phyloP scores from a whole-genome alignment of 2,797 vertebrate species.

The Mionectes olivaceus region DNA sequence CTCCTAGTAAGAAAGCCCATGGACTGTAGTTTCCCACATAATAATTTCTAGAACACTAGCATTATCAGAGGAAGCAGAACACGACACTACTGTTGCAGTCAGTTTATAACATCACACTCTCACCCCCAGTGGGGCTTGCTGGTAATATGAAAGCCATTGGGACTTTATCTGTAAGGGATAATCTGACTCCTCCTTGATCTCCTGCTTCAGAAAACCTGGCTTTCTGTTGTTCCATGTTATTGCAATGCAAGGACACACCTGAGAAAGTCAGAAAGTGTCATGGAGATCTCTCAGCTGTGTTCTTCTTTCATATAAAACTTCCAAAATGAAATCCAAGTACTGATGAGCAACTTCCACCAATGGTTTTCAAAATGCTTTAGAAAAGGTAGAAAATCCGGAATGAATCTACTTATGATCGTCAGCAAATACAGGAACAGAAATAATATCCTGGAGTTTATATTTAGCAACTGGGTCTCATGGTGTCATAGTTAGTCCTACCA shows the following conservation, averaged over 20 bases:
- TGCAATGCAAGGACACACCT: background rate
- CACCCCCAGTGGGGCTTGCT: background rate
- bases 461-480: background rate
- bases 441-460: background rate
- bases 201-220: background rate
- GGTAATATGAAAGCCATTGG: background rate
- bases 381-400: background rate
- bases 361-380: background rate
- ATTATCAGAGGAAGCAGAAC: background rate
- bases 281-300: background rate
- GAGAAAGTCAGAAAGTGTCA: background rate
- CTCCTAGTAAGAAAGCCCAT: background rate
- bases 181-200: background rate
- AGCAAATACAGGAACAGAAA: background rate
- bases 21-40: background rate
- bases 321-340: background rate
- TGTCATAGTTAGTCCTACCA: background rate
- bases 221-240: background rate
- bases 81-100: background rate
- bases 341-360: background rate
- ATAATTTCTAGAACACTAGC: background rate
- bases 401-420: background rate
- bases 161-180: background rate
- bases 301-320: background rate
- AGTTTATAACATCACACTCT: background rate